A percentile compares a stretch with the other conserved stretches of the same genome.
Evolutionary conservation across 2,888 invertebrate species (phyloP).

Genomic region (Argyresthia albistria): DNA sequence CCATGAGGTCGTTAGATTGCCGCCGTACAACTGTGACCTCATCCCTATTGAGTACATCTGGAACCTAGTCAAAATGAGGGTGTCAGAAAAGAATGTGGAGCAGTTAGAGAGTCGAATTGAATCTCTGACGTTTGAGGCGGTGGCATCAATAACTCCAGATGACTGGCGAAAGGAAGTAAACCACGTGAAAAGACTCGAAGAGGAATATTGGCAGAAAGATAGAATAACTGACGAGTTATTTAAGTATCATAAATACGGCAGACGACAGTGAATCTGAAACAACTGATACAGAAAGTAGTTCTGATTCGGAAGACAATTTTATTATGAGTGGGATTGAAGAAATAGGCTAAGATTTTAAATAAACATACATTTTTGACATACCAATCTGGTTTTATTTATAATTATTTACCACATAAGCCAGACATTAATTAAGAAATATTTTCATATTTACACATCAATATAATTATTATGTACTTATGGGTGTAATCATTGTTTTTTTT

Average conservation of each 20-base stretch:
- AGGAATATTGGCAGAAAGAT: constrained; percentile 4
- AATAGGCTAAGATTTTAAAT: neutral
- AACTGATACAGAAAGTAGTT: neutral
- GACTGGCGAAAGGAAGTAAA: constrained; percentile 5
- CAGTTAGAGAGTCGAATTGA: constrained; percentile 5
- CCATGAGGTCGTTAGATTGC: constrained; percentile 15
- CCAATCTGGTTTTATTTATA: no score
- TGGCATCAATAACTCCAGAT: constrained; percentile 5
- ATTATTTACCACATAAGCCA: no score
- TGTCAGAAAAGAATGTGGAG: constrained; percentile 5
- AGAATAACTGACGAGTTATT: neutral
- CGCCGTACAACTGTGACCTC: constrained; percentile 13
- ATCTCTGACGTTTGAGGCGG: constrained; percentile 3
- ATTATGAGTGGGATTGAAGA: neutral
- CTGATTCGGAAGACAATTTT: neutral
- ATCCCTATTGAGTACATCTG: constrained; percentile 17
- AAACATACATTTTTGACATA: neutral
- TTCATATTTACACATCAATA: no score
- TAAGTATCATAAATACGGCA: neutral
- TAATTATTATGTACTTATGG: neutral
- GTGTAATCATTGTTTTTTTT: neutral
- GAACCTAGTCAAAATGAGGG: constrained; percentile 7
- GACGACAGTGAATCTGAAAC: neutral
- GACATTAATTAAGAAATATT: no score
- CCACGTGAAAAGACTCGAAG: constrained; percentile 1